Conservation (phyloP, 2,797 vertebrate species). For the Typhlichthys subterraneus region DNA sequence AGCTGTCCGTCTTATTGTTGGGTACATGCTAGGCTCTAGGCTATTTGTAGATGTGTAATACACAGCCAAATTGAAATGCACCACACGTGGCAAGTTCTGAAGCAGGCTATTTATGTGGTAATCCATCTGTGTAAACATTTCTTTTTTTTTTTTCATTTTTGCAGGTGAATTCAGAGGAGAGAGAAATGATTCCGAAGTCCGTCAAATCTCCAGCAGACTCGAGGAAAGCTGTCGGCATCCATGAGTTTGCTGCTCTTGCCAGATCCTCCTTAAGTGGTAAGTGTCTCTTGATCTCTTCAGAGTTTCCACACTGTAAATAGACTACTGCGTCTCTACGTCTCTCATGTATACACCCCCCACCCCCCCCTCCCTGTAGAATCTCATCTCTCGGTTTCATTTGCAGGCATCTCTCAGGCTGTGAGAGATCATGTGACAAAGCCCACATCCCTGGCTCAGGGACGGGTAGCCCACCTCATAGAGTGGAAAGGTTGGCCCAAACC, state of each 20-base stretch:
- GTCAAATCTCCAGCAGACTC: constrained; percentile 75
- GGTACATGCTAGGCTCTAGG: background rate
- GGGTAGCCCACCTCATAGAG: constrained; percentile 96
- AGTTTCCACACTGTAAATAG: background rate
- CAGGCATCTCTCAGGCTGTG: constrained; percentile 96
- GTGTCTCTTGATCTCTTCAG: background rate
- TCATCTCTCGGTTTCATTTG: background rate
- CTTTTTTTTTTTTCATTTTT: constrained; percentile 21
- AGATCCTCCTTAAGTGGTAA: constrained; percentile 95
- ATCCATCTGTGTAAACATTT: too few species aligned
- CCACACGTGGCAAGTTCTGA: too few species aligned
- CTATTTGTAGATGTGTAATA: too few species aligned
- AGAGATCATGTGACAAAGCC: constrained; percentile 98
- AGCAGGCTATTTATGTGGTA: too few species aligned
- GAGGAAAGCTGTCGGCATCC: constrained; percentile 92
- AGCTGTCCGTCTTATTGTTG: background rate
- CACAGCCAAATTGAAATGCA: too few species aligned
- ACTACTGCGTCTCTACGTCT: background rate
- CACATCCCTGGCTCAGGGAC: constrained; percentile 96
- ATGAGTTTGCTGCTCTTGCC: constrained; percentile 96
- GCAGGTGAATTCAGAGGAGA: constrained; percentile 95
- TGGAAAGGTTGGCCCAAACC: constrained; percentile 99
- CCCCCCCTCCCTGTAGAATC: too few species aligned
- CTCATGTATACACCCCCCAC: background rate
- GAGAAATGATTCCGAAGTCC: constrained; percentile 98